Base-by-base conservation (phyloP, 2,113 vertebrate genomes). In the Leucoraja erinaceus region DNA sequence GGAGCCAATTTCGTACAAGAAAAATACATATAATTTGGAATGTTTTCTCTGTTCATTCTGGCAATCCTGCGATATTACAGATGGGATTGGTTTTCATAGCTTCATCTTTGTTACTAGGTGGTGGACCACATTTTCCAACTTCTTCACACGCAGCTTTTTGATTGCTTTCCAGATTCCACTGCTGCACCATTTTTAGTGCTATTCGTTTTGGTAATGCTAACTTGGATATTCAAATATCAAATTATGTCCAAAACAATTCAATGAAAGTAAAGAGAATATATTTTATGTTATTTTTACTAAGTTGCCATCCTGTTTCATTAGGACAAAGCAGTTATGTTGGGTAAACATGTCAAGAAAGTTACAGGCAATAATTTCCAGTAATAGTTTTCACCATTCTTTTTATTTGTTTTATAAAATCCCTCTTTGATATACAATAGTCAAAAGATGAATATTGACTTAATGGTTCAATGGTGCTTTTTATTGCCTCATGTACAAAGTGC, bases 41-140 rank as follows among this genome's bases (percentile, higher is more conserved):
- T 91, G 66, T 91, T 91, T 91, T 72, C 38, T 72, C 31, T 91
- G 38, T 72, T 33, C 83, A 14, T 88, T 54, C 68, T 91, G 90
- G 90, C 90, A 91, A 68, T 47, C 59, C 28, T 31, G 28, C 59
- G 47, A 38, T 90, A 5, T 68, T 91, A 91, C 90, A 91, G 68
- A 70, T 91, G 88, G 66, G 88, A 91, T 91, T 91, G n/a, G 33
- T 74, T 91, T 91, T 91, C 88, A 91, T 68, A 72, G 66, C 66
- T 91, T 91, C 68, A 91, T 91, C 90, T 38, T 47, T 72, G 33
- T 74, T 91, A 47, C 33, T 91, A 72, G 66, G 68, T 28, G 68
- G 68, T 91, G 20, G 25, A 54, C 20, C 54, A 54, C 68, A 91
- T 91, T 91, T 91, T 72, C 90, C 90, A 74, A 12, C 10, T 74